Evolutionary conservation across 2,113 vertebrate genomes (phyloP), one percentile per base, ranked within the genome.

Genomic region (Psettodes erumei): DNA sequence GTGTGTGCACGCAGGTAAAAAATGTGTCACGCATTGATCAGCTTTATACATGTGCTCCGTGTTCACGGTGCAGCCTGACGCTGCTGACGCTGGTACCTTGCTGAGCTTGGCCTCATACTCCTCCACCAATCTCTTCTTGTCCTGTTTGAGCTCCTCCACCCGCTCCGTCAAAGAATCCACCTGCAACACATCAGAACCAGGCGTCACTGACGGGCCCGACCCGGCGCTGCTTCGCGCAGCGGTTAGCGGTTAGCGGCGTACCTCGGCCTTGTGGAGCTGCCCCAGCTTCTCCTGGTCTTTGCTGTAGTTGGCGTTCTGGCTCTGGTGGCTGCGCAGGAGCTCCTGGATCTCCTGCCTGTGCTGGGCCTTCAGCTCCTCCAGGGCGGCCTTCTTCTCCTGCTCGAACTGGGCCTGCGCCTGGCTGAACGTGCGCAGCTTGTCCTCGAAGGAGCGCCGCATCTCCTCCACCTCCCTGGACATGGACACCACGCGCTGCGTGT

Each of bases 401-500:
- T 98, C 97, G 30, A 97, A 98, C 81, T 98, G 96, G 35, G 93
- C 84, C 81, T 99, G 97, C 23, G 97, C 89, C 75, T 96, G 95
- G 78, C 95, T 94, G 71, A 99, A 99, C 67, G 95, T 95, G 43
- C 94, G 93, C 55, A 99, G 92, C 84, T 95, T 96, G 60, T 99
- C 98, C 85, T 99, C 98, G 12, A 99, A 99, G 69, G 96, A 96
- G 74, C 95, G 96, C 8, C 97, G 95, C 87, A 99, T 98, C 87
- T 99, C 98, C 94, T 99, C 97, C 51, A 99, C 97, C 91, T 99
- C 97, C 79, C 97, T 93, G 0, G 98, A 98, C 97, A 99, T 99
- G 81, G 95, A 96, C 15, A 99, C 96, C 77, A 99, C 94, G 1
- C 96, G 96, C 23, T 99, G 97, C 5, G 98, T 97, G 79, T 99